These are phyloP conservation scores for Arrhamphus sclerolepis DNA, from an alignment of 2,797 vertebrate species.

Conservation along the genomic window DNA sequence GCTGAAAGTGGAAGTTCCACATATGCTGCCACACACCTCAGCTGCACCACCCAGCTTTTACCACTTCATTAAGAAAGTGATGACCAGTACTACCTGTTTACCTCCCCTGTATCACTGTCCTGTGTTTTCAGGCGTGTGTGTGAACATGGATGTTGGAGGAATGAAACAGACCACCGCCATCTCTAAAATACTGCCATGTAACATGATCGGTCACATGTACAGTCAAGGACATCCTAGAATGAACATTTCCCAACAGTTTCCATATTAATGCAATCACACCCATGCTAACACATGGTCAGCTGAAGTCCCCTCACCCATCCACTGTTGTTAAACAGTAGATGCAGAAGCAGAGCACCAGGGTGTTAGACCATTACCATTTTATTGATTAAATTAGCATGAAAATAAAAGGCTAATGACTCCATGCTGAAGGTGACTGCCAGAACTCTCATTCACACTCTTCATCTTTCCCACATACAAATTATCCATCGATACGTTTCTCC, in stretches of 20 bases:
- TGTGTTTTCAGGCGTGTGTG: no score
- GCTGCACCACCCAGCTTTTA: conserved; percentile 36
- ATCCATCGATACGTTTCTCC: not conserved
- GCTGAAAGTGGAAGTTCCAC: conserved; percentile 27
- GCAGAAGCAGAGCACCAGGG: not conserved
- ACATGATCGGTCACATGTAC: not conserved
- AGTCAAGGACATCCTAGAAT: not conserved
- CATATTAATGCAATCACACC: conserved; percentile 18
- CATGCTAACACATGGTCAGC: conserved; percentile 12
- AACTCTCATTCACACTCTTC: not conserved
- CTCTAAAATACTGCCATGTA: not conserved
- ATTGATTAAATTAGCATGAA: conserved; percentile 41
- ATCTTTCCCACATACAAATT: not conserved
- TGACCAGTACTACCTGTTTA: conserved; percentile 22
- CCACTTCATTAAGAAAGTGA: conserved; percentile 38
- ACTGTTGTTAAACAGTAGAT: not conserved
- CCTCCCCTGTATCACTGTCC: not conserved
- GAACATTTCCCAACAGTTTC: not conserved
- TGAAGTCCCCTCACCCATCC: not conserved
- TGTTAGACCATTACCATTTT: conserved; percentile 14
- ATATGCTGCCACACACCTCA: conserved; percentile 40
- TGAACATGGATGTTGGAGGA: not conserved
- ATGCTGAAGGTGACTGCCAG: not conserved
- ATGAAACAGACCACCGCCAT: not conserved
- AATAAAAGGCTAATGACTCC: conserved; percentile 26